These are phyloP conservation scores for Siniperca knerii DNA, from an alignment of 2,113 vertebrate species.

Conservation along the genomic window DNA sequence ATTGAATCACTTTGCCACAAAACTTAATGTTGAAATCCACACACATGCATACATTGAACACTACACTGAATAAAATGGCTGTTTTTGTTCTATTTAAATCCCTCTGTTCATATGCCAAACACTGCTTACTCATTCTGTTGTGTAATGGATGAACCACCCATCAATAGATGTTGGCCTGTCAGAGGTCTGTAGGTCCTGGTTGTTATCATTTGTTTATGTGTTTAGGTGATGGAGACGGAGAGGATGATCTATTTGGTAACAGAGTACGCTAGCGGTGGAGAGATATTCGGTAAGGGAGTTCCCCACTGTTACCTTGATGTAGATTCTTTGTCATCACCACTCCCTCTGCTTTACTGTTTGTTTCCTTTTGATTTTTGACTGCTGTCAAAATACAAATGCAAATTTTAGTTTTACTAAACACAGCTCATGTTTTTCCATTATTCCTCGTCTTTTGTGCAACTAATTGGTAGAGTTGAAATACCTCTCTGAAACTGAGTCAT, in stretches of 20 bases:
- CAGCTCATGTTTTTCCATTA: neutral
- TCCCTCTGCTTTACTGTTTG: neutral
- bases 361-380: neutral
- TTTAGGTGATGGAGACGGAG: conserved; percentile 99
- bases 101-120: conserved; percentile 42
- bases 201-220: conserved; percentile 43
- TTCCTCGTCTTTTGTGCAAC: neutral
- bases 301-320: neutral
- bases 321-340: neutral
- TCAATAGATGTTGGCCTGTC: conserved; percentile 45
- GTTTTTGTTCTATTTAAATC: conserved; percentile 44
- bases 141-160: conserved; percentile 51
- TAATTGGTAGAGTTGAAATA: neutral
- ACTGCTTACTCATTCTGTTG: conserved; percentile 62
- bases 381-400: neutral
- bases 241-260: conserved; percentile 99
- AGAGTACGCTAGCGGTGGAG: conserved; percentile 98
- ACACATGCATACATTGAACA: neutral
- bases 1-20: neutral
- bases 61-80: conserved; percentile 6
- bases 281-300: conserved; percentile 95
- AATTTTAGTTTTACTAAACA: neutral
- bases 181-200: conserved; percentile 58
- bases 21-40: neutral
- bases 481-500: neutral